Evolutionary conservation across 1,140 invertebrate genomes (phyloP).

Genomic region (Bilobella aurantiaca): DNA sequence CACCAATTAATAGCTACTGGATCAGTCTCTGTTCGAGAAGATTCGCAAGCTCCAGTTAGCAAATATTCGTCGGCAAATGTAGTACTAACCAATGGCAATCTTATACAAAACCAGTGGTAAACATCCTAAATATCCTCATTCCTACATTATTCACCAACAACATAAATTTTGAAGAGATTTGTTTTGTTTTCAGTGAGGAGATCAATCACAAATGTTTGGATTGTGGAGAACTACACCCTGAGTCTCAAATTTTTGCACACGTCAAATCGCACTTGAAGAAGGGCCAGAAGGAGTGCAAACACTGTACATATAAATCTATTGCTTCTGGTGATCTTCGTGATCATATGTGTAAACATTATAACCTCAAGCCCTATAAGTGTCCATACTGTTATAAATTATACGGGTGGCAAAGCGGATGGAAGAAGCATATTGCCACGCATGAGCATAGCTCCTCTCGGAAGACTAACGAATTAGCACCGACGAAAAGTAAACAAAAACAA

Average conservation of each 20-base stretch:
- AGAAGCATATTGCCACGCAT: neutral
- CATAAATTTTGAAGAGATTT: neutral
- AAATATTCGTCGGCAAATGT: too few species aligned
- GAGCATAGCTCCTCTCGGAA: neutral
- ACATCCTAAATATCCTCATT: too few species aligned
- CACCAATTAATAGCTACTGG: too few species aligned
- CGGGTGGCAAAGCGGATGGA: neutral
- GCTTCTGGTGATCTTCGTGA: neutral
- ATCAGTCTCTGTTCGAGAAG: neutral
- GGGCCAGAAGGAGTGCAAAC: neutral
- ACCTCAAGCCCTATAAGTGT: constrained; percentile 6
- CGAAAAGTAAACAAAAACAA: too few species aligned
- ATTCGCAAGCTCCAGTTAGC: neutral
- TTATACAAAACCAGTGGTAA: too few species aligned
- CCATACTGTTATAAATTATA: neutral
- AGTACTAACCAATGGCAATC: too few species aligned
- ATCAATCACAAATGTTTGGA: neutral
- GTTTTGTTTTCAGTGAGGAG: neutral
- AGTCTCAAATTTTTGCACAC: neutral
- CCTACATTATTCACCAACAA: neutral
- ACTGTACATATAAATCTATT: neutral
- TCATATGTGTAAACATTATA: constrained; percentile 7
- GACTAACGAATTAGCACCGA: too few species aligned
- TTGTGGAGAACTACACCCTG: neutral
- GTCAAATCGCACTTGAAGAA: neutral